Percentiles rank a stretch among this genome's conserved stretches.
These are phyloP conservation scores for Apogon hyalosoma DNA, from an alignment of 2,797 vertebrate species.

Conservation along the genomic window DNA sequence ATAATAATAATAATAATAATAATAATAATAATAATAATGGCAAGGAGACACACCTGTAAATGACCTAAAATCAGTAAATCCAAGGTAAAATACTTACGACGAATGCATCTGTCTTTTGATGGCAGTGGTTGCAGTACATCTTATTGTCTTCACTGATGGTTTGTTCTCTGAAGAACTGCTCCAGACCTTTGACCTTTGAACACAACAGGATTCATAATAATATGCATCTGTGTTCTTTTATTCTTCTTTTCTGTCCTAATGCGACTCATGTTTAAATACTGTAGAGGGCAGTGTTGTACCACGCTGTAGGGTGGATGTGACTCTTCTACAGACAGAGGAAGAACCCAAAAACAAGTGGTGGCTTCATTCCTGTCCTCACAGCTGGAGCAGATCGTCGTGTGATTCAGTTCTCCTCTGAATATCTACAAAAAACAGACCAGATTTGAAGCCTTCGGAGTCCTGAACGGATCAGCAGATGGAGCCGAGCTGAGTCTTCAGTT, in stretches of 20 bases:
- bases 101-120: slow-evolving; percentile 64
- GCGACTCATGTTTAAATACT: no score
- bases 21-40: no score
- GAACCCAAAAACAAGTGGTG: slow-evolving; percentile 60
- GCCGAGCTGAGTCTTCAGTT: neutral
- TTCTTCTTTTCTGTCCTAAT: neutral
- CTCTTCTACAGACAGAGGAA: slow-evolving; percentile 67
- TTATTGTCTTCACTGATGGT: slow-evolving; percentile 65
- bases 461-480: no score
- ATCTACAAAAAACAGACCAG: slow-evolving; percentile 48
- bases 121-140: slow-evolving; percentile 75
- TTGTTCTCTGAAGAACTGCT: slow-evolving; percentile 63
- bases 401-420: slow-evolving; percentile 71
- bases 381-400: slow-evolving; percentile 54
- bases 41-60: fast-evolving
- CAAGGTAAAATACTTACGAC: slow-evolving; percentile 67
- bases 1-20: no score
- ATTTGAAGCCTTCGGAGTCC: no score
- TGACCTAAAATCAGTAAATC: neutral
- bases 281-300: slow-evolving; percentile 44
- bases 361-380: slow-evolving; percentile 4
- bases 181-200: slow-evolving; percentile 57
- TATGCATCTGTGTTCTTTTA: neutral
- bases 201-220: neutral
- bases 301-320: slow-evolving; percentile 45